phyloP scores from a whole-genome alignment of 2,888 invertebrate species.

The Agrotis exclamationis region DNA sequence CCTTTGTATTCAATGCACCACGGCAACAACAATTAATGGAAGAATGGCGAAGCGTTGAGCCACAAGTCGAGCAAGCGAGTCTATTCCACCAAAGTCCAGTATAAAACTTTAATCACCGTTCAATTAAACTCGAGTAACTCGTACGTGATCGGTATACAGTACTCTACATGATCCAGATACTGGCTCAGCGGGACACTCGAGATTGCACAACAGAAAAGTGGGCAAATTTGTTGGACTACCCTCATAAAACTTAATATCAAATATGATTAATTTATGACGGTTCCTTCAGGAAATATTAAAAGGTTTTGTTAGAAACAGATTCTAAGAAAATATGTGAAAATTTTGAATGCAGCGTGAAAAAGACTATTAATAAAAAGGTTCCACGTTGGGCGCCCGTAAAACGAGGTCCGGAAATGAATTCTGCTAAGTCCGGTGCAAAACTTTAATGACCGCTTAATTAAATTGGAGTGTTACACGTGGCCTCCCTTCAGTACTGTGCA shows the following conservation, averaged over 20 bases:
- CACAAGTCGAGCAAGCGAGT: conserved; percentile 37
- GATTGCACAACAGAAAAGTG: conserved; percentile 58
- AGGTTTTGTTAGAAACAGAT: conserved; percentile 45
- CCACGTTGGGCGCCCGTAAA: conserved; percentile 71
- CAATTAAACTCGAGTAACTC: conserved; percentile 59
- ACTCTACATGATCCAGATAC: conserved; percentile 51
- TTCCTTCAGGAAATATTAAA: conserved; percentile 48
- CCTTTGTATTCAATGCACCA: conserved; percentile 57
- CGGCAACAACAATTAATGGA: conserved; percentile 63
- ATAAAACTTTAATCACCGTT: conserved; percentile 62
- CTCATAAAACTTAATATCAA: conserved; percentile 59
- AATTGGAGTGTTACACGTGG: conserved; percentile 81
- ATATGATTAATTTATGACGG: conserved; percentile 58
- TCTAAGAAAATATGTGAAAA: conserved; percentile 25
- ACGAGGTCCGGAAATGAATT: conserved; percentile 65
- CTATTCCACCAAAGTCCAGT: conserved; percentile 45
- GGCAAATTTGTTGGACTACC: conserved; percentile 48
- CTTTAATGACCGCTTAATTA: conserved; percentile 85
- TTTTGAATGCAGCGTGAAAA: conserved; percentile 40
- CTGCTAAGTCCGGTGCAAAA: conserved; percentile 72
- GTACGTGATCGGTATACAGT: conserved; percentile 55
- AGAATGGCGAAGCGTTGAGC: conserved; percentile 41
- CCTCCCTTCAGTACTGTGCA: conserved; percentile 67
- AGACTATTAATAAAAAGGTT: conserved; percentile 63
- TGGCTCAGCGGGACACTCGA: conserved; percentile 58